Percentiles rank a stretch among this genome's conserved stretches.
phyloP scores from a whole-genome alignment of 2,113 vertebrate species.

The Triplophysa rosa region DNA sequence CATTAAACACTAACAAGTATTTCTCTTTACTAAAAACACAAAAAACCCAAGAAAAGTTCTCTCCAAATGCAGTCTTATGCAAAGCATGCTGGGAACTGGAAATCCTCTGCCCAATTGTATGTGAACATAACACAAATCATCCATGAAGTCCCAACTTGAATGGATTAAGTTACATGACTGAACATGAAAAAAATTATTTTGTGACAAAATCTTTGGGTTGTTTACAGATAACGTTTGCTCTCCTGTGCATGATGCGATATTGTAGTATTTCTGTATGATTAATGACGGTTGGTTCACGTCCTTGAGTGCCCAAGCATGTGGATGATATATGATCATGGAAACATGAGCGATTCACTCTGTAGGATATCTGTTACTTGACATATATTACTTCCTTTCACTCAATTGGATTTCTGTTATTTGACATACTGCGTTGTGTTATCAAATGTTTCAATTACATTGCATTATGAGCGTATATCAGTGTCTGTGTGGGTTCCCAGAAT shows the following conservation, averaged over 20 bases:
- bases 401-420: not conserved
- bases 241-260: not conserved
- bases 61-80: too few species aligned
- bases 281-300: not conserved
- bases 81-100: too few species aligned
- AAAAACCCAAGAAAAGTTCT: too few species aligned
- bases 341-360: not conserved
- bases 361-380: not conserved
- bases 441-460: slow-evolving; percentile 19
- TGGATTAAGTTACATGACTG: too few species aligned
- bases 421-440: slow-evolving; percentile 13
- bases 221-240: not conserved
- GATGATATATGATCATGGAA: not conserved
- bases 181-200: too few species aligned
- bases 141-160: too few species aligned
- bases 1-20: too few species aligned
- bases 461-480: slow-evolving; percentile 25
- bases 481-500: slow-evolving; percentile 26
- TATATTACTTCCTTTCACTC: not conserved
- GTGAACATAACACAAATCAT: too few species aligned
- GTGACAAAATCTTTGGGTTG: too few species aligned
- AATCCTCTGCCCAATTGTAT: too few species aligned
- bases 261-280: not conserved
- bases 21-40: too few species aligned
- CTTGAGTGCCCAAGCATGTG: not conserved